Base-by-base conservation (phyloP, 2,888 invertebrate genomes). In the Philopedon plagiatum region DNA sequence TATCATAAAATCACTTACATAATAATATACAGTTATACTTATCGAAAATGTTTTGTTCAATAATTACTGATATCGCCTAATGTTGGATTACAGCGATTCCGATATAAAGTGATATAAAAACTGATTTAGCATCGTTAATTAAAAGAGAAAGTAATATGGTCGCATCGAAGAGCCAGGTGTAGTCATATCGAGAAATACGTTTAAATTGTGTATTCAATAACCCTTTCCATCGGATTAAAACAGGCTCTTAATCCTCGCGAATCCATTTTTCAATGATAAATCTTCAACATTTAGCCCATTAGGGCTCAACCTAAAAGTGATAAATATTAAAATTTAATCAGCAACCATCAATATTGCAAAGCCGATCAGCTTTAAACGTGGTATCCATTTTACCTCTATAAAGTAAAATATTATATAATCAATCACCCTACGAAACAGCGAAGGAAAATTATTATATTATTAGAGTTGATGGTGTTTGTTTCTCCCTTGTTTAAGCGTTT, bases 271-370 rank as follows among this genome's bases (percentile, higher is more conserved):
- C 67, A 62, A 62, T 72, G 72, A 72, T 72, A 72, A 72, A 72
- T 72, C 72, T 68, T 72, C 67, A 68, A 66, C 65, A 61, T 71
- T 65, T 66, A 71, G 37, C 71, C 68, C 63, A 72, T 72, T 67
- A 63, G 64, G 62, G 63, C 63, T 61, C 44, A 65, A 67, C 72
- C 72, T 63, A 63, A 72, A 72, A 72, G 72, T 72, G 72, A 73
- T 73, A 73, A 73, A 73, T 73, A 73, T 73, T 68, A 73, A 68
- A 73, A 73, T 68, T 73, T 73, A 73, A 73, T 73, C 73, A 72
- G 72, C 46, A 67, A 62, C 66, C 72, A 72, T 72, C 72, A 72
- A 72, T 72, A 72, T 72, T 67, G 56, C 67, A 67, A 66, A 72
- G 66, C 67, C 57, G 66, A 72, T 67, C 67, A 72, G 72, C 57